phyloP scores from a whole-genome alignment of 2,797 vertebrate species.

The Muscicapa comitata region DNA sequence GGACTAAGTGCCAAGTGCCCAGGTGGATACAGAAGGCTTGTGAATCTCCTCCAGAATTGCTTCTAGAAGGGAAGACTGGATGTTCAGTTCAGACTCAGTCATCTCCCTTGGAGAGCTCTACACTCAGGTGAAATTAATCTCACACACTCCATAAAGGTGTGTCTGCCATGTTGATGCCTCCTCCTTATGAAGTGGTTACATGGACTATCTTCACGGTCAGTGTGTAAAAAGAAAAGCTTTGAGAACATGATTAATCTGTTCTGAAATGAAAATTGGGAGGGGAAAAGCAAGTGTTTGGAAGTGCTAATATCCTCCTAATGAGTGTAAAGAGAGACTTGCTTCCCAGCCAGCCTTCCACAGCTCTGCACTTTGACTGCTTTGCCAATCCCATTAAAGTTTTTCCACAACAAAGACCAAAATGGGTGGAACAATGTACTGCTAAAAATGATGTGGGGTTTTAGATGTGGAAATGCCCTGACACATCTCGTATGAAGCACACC shows the following conservation, averaged over 20 bases:
- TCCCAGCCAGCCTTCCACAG: not conserved
- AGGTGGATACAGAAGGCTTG: not conserved
- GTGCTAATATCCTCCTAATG: not conserved
- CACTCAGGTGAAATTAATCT: not conserved
- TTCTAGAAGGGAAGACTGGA: not conserved
- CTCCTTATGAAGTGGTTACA: not conserved
- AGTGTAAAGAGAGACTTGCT: not conserved
- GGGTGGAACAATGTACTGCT: not conserved
- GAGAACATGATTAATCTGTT: not conserved
- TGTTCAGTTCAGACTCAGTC: not conserved
- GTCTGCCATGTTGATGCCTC: not conserved
- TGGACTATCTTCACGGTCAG: not conserved
- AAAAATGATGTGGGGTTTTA: not conserved
- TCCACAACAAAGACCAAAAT: not conserved
- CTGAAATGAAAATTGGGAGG: not conserved
- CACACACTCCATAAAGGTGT: not conserved
- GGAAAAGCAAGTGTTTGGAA: not conserved
- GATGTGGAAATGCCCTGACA: not conserved
- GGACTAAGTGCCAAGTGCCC: not conserved
- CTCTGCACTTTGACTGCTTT: not conserved
- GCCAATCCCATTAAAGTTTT: not conserved
- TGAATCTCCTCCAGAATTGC: not conserved
- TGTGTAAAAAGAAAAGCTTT: not conserved
- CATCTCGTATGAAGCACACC: not conserved
- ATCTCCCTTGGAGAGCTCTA: not conserved